Evolutionary conservation across 2,797 vertebrate genomes (phyloP), one percentile per base, ranked within the genome.

Genomic region (Rhinichthys osculus): DNA sequence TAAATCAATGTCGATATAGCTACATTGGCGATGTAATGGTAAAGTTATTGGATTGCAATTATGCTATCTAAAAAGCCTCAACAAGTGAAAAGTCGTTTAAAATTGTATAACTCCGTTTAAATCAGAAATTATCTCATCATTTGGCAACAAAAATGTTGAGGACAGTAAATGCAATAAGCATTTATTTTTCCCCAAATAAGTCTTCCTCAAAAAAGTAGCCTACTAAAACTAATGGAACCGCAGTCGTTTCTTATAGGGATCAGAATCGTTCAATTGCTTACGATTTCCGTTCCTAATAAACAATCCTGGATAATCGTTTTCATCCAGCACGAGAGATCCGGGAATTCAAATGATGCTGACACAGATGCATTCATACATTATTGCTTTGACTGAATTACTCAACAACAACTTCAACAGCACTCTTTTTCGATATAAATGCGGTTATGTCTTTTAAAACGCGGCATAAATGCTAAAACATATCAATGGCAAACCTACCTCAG

Each of bases 401-500:
- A 38, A 35, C 23, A 52, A 33, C 27, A 47, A 69, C 50, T 40
- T 40, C 0, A 59, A 16, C 52, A 5, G 35, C 54, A n/a, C 23
- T 19, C 10, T 30, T 79, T 33, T 13, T 21, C 17, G 5, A 42
- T 40, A 62, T 44, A 9, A 27, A 76, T 5, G 14, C 40, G 23
- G 27, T 11, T 30, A 14, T 69, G 16, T 57, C 16, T 23, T 7
- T 70, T 70, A 35, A 76, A 42, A 54, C 30, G 72, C 33, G 19
- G 16, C 79, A 54, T 81, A 38, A 50, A 21, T 23, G 42, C 27
- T 35, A 47, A 52, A 72, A 59, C 3, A 33, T 5, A 16, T 23
- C 17, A 47, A 19, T 54, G 17, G 17, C 38, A 82, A 82, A 54
- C 82, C 33, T 76, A 83, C 82, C 82, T 74, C 10, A 33, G 81